phyloP scores from a whole-genome alignment of 2,113 vertebrate genomes.

The Sinosuthora webbiana region DNA sequence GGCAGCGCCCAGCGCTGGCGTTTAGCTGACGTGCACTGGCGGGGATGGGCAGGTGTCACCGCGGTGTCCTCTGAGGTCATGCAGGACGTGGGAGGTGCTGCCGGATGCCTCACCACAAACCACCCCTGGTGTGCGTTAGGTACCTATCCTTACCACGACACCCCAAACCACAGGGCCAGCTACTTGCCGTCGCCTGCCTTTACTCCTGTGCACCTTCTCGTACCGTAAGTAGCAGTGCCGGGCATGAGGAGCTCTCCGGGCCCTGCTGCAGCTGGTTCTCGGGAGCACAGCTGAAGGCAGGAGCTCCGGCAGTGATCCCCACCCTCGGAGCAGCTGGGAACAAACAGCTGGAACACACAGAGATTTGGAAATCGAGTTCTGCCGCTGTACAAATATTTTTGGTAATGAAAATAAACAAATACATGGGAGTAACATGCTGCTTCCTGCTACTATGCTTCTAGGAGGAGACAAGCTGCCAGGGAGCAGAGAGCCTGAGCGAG shows the following conservation, averaged over 20 bases:
- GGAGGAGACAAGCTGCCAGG: background rate
- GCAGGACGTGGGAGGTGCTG: background rate
- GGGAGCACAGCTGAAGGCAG: background rate
- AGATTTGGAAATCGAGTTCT: background rate
- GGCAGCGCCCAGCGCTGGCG: accelerated
- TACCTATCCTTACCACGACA: background rate
- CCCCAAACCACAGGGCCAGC: background rate
- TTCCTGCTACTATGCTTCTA: background rate
- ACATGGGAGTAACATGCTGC: background rate
- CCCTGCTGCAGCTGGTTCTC: background rate
- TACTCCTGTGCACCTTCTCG: accelerated
- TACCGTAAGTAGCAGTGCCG: accelerated
- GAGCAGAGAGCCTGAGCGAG: background rate
- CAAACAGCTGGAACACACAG: conserved; percentile 20
- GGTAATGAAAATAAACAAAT: conserved; percentile 9
- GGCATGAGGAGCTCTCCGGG: accelerated
- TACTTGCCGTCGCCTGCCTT: accelerated
- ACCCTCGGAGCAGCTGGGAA: background rate
- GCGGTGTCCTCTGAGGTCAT: accelerated
- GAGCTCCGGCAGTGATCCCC: background rate
- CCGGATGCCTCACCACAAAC: background rate
- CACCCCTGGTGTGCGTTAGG: accelerated
- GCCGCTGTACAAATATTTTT: background rate
- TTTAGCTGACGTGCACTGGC: accelerated
- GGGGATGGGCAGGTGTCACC: accelerated